These are phyloP conservation scores for Ethmia dodecea DNA, from an alignment of 2,888 invertebrate genomes.

Conservation along the genomic window DNA sequence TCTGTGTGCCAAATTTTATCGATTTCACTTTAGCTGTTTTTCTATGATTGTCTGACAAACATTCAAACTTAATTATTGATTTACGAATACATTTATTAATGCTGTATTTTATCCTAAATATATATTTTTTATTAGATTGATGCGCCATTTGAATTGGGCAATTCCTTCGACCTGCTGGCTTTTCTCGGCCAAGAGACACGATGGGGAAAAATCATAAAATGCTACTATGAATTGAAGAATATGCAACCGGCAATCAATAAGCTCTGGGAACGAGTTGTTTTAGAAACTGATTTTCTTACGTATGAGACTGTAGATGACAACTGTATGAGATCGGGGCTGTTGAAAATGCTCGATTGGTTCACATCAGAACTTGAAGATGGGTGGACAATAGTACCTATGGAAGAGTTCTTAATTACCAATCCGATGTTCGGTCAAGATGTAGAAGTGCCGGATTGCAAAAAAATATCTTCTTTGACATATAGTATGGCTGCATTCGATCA, in stretches of 20 bases:
- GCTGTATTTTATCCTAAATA: no score
- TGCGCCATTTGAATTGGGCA: slow-evolving; percentile 83
- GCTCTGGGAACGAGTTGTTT: slow-evolving; percentile 75
- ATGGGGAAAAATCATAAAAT: slow-evolving; percentile 75
- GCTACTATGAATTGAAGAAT: slow-evolving; percentile 80
- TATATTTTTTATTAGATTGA: slow-evolving; percentile 80
- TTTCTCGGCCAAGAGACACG: slow-evolving; percentile 87
- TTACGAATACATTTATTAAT: no score
- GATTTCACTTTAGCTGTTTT: no score
- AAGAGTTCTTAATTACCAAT: slow-evolving; percentile 36
- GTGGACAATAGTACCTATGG: slow-evolving; percentile 54
- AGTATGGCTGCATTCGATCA: slow-evolving; percentile 68
- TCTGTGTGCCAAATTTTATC: no score
- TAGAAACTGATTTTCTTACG: slow-evolving; percentile 79
- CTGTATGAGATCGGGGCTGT: slow-evolving; percentile 80
- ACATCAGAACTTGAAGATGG: slow-evolving; percentile 78
- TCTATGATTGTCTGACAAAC: no score
- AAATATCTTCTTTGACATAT: slow-evolving; percentile 68
- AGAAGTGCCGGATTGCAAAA: slow-evolving; percentile 80
- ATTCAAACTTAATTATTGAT: no score
- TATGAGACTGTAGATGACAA: slow-evolving; percentile 79
- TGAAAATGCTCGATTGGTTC: slow-evolving; percentile 83
- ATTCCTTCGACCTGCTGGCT: slow-evolving; percentile 85
- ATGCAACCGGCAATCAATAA: slow-evolving; percentile 81
- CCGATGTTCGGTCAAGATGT: slow-evolving; percentile 34